Conservation (phyloP, 1,140 invertebrate species). For the Magallana ariakensis region DNA sequence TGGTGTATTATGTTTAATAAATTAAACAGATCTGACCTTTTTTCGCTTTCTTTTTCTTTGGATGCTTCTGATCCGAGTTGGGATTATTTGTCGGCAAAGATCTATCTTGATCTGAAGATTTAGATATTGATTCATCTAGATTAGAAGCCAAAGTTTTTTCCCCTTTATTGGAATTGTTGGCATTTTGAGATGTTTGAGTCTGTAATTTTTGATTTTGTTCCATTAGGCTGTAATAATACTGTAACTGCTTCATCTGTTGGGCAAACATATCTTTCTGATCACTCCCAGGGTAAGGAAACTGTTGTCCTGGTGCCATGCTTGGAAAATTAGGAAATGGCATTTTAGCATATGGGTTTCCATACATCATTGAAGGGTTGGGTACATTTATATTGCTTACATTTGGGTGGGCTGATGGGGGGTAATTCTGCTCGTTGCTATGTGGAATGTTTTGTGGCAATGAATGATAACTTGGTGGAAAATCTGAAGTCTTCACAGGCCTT, state of each 20-base stretch:
- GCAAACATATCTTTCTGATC: background rate
- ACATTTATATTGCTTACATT: background rate
- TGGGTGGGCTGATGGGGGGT: background rate
- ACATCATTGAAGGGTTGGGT: background rate
- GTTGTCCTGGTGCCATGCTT: background rate
- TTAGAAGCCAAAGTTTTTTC: background rate
- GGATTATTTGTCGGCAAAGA: background rate
- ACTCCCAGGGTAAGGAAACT: background rate
- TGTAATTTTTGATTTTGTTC: background rate
- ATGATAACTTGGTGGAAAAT: too few relatives aligned
- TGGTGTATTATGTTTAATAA: too few relatives aligned
- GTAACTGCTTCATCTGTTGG: background rate
- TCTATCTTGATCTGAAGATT: background rate
- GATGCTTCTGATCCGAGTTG: background rate
- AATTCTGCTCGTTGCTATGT: background rate
- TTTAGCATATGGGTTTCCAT: too few relatives aligned
- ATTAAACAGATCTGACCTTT: too few relatives aligned
- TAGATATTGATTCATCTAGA: background rate
- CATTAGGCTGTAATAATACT: background rate
- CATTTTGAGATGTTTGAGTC: background rate
- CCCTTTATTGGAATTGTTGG: background rate
- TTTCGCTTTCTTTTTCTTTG: background rate
- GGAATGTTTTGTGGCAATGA: background rate
- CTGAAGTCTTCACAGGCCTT: too few relatives aligned
- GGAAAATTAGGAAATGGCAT: background rate